These are phyloP conservation scores for Pygmarrhopalites habei DNA, from an alignment of 1,140 invertebrate species.

Conservation along the genomic window DNA sequence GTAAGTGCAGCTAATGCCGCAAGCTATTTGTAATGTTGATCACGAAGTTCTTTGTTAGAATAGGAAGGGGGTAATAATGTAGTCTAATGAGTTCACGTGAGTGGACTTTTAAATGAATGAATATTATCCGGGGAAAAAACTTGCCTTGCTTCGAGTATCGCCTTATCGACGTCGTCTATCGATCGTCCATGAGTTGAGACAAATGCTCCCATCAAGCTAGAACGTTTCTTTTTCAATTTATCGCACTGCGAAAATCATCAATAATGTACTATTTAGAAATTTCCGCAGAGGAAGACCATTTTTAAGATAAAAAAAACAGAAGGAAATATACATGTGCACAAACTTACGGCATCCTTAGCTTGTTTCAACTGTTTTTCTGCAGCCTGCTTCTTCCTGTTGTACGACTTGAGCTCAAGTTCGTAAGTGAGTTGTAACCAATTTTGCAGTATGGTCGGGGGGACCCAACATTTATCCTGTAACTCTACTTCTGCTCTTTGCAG, in stretches of 20 bases:
- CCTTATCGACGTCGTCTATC: constrained; percentile 86
- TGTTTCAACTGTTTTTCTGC: constrained; percentile 80
- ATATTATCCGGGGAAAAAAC: neutral
- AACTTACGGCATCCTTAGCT: constrained; percentile 75
- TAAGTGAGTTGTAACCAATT: constrained; percentile 90
- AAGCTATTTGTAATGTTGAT: too few species aligned
- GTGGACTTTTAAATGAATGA: neutral
- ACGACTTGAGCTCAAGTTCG: constrained; percentile 82
- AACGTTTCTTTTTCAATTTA: constrained; percentile 81
- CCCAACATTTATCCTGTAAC: constrained; percentile 77
- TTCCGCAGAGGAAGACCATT: neutral
- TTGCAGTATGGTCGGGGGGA: constrained; percentile 76
- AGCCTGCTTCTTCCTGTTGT: constrained; percentile 71
- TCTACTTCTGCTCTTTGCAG: constrained; percentile 78
- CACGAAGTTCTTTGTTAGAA: too few species aligned
- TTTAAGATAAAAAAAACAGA: neutral
- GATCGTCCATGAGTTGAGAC: constrained; percentile 89
- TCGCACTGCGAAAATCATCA: constrained; percentile 67
- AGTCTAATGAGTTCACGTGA: neutral
- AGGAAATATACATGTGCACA: too few species aligned
- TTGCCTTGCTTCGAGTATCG: constrained; percentile 76
- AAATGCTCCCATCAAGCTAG: constrained; percentile 86
- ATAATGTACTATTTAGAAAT: neutral
- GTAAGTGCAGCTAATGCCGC: too few species aligned
- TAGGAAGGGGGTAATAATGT: neutral